Evolutionary conservation across 2,797 vertebrate species (phyloP).

Genomic region (Myotis pilosus): DNA sequence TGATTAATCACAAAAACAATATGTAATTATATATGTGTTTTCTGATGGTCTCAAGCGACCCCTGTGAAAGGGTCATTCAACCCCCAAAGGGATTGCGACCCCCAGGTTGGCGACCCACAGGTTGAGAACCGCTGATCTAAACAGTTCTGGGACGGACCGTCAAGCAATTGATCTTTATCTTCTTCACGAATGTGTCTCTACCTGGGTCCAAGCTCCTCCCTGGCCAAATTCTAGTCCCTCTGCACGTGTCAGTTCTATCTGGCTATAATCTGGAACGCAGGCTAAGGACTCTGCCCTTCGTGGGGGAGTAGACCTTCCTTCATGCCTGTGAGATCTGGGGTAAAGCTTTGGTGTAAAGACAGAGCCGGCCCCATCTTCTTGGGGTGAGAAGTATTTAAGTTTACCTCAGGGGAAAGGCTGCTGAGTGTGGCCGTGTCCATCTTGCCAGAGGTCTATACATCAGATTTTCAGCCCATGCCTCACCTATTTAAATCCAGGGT

Average conservation of each 20-base stretch:
- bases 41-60: too few relatives aligned
- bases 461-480: neutral
- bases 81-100: too few relatives aligned
- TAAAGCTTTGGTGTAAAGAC: neutral
- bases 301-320: accelerated
- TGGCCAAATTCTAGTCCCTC: neutral
- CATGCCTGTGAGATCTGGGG: neutral
- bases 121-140: neutral
- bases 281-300: neutral
- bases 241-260: neutral
- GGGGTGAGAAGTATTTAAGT: neutral
- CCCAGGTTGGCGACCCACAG: too few relatives aligned
- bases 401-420: neutral
- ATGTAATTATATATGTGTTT: too few relatives aligned
- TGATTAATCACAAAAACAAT: too few relatives aligned
- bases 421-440: too few relatives aligned
- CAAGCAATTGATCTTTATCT: neutral
- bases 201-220: neutral
- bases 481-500: neutral
- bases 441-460: neutral
- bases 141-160: neutral
- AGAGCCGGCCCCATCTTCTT: neutral
- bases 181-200: neutral
- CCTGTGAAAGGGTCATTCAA: too few relatives aligned
- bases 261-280: accelerated